These are phyloP conservation scores for Drosophila pruinosa DNA, from an alignment of 1,140 invertebrate species.

Conservation along the genomic window DNA sequence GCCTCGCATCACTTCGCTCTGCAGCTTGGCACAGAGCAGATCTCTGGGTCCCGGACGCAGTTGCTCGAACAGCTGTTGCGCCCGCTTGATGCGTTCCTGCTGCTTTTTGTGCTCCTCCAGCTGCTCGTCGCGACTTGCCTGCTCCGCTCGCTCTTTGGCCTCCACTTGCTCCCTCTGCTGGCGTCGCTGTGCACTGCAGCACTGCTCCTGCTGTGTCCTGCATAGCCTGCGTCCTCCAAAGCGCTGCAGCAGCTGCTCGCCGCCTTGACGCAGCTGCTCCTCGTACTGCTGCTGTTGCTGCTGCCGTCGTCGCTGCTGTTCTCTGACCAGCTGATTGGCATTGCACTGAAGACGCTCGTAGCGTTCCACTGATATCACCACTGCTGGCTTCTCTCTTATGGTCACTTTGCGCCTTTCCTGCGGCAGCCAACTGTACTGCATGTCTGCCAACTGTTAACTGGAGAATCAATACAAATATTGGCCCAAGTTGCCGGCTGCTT, in stretches of 20 bases:
- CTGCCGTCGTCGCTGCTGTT: conserved; percentile 31
- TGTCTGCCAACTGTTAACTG: not conserved
- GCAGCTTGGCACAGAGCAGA: conserved; percentile 61
- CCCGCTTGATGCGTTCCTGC: conserved; percentile 57
- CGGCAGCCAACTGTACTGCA: conserved; percentile 69
- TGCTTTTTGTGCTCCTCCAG: conserved; percentile 36
- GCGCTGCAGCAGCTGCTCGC: conserved; percentile 55
- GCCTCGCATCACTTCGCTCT: conserved; percentile 67
- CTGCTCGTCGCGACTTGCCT: conserved; percentile 28
- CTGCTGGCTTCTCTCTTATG: conserved; percentile 46
- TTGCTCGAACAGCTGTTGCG: conserved; percentile 65
- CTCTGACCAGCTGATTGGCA: conserved; percentile 35
- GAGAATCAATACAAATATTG: not conserved
- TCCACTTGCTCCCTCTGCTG: conserved; percentile 13
- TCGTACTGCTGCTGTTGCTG: conserved; percentile 33
- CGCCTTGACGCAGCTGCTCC: conserved; percentile 48
- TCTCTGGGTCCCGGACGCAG: conserved; percentile 70
- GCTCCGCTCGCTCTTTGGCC: conserved; percentile 28
- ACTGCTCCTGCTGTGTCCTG: conserved; percentile 46
- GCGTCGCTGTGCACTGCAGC: conserved; percentile 28
- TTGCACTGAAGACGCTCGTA: conserved; percentile 45
- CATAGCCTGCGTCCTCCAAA: conserved; percentile 55
- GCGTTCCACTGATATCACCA: conserved; percentile 53
- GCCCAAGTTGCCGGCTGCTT: not conserved
- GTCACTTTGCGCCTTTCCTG: conserved; percentile 53